Base-by-base conservation (phyloP, 2,888 invertebrate species). In the Tortricodes alternella region DNA sequence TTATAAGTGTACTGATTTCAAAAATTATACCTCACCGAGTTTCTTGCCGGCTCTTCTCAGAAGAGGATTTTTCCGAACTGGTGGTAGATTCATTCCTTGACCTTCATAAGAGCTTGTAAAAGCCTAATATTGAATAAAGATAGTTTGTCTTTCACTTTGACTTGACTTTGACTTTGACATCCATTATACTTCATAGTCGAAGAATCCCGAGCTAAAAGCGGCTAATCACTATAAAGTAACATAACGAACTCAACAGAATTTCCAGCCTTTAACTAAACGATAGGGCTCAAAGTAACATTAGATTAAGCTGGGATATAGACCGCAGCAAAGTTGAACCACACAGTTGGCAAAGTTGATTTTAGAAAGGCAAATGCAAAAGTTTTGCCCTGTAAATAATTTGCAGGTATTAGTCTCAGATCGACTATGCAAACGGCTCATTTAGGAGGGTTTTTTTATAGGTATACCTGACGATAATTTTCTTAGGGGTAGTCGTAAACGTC, bases 301-400 rank as follows among this genome's bases (percentile, higher is more conserved):
- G 23, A 46, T 53, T 18, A 18, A 46, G 32, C 11, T 38, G 6
- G 18, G 38, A 46, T 46, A 46, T 39, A 39, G 34, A 34, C 53
- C 24, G 21, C 24, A 11, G 46, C 18, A 24, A 53, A 53, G 53
- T 46, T 39, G 46, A 55, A 49, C 48, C 55, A 43, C 48, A 35
- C 48, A 35, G 48, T 55, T 34, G 13, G 46, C 46, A 35, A 37
- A 53, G 34, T 34, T 46, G 46, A 38, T 46, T 38, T 13, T 37
- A 37, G 19, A 24, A 53, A 53, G 39, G n/a, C 13, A 1, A 34
- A 13, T 15, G 39, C 13, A 34, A 53, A 53, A 39, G 32, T 53
- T 46, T 41, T n/a, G 19, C 35, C 18, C 18, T 2, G 21, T 46
- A 46, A 53, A 38, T 29, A 53, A 55, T 55, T 55, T 35, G 32